Percentiles rank a stretch among this genome's conserved stretches.
These are phyloP conservation scores for Scaptomyza montana DNA, from an alignment of 1,140 invertebrate species.

Conservation along the genomic window DNA sequence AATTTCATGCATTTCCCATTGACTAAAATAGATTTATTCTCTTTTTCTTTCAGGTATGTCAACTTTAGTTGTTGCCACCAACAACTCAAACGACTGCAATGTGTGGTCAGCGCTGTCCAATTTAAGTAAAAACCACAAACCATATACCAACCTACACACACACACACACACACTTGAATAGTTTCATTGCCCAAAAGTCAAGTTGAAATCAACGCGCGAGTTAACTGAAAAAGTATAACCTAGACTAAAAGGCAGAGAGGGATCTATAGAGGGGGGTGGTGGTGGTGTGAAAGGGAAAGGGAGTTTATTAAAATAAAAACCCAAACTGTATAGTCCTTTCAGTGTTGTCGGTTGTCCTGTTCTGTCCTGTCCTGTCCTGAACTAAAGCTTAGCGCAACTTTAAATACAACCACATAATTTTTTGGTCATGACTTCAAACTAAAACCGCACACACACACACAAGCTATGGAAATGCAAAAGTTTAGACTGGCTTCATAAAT, in stretches of 20 bases:
- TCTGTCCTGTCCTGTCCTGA: slow-evolving; percentile 23
- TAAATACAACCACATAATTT: slow-evolving; percentile 81
- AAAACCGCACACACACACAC: slow-evolving; percentile 8
- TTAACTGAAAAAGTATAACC: slow-evolving; percentile 79
- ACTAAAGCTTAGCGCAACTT: slow-evolving; percentile 54
- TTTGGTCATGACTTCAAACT: slow-evolving; percentile 70
- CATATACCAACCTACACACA: slow-evolving; percentile 42
- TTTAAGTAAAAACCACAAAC: slow-evolving; percentile 43
- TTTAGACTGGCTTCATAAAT: slow-evolving; percentile 68
- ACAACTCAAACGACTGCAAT: slow-evolving; percentile 31
- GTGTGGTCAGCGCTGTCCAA: slow-evolving; percentile 50
- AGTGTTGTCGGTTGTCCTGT: slow-evolving; percentile 24
- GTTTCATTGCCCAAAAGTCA: slow-evolving; percentile 59
- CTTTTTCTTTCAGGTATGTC: slow-evolving; percentile 47
- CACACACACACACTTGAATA: slow-evolving; percentile 45
- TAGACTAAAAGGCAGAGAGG: background rate
- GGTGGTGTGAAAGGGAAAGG: background rate
- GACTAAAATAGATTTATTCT: slow-evolving; percentile 20
- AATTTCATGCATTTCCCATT: slow-evolving; percentile 14
- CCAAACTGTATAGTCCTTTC: slow-evolving; percentile 12
- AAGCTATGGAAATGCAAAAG: slow-evolving; percentile 43
- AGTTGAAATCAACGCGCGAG: slow-evolving; percentile 61
- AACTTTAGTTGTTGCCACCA: background rate
- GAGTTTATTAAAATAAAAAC: background rate
- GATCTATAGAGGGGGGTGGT: too few species aligned